Percentiles rank a stretch among this genome's conserved stretches.
These are phyloP conservation scores for Torymus texanus DNA, from an alignment of 2,888 invertebrate genomes.

Conservation along the genomic window DNA sequence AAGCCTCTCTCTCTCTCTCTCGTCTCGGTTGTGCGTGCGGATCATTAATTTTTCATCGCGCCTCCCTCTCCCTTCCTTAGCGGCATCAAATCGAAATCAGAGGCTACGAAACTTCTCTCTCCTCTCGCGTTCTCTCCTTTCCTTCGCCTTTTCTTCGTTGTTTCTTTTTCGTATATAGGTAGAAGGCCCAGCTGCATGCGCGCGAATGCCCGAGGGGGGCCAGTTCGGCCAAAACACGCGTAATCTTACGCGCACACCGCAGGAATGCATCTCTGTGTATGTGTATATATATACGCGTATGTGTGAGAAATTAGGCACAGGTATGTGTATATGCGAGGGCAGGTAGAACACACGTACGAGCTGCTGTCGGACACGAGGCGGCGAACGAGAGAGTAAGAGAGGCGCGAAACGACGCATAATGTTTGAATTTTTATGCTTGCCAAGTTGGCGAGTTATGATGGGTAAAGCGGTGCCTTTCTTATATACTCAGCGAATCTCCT, in stretches of 20 bases:
- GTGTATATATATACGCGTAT: background rate
- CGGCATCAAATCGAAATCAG: conserved; percentile 16
- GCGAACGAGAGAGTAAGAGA: no score
- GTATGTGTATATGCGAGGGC: background rate
- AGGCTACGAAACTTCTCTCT: background rate
- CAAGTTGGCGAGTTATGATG: no score
- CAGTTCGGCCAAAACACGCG: conserved; percentile 35
- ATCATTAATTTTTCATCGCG: conserved; percentile 42
- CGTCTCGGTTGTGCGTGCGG: conserved; percentile 1
- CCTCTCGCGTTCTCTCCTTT: background rate
- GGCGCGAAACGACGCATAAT: conserved; percentile 15
- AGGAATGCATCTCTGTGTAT: conserved; percentile 11
- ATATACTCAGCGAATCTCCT: no score
- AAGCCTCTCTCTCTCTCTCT: conserved; percentile 13
- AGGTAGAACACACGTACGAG: background rate
- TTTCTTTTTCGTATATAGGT: background rate
- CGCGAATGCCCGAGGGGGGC: no score
- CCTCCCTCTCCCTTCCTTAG: background rate
- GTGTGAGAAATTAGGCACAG: conserved; percentile 18
- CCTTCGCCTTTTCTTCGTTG: background rate
- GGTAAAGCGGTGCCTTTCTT: no score
- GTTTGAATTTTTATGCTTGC: conserved; percentile 9
- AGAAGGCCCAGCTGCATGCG: background rate
- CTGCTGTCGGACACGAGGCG: background rate
- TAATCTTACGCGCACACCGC: conserved; percentile 39